Conservation (phyloP, 2,113 vertebrate genomes). For the Desmodus rotundus region DNA sequence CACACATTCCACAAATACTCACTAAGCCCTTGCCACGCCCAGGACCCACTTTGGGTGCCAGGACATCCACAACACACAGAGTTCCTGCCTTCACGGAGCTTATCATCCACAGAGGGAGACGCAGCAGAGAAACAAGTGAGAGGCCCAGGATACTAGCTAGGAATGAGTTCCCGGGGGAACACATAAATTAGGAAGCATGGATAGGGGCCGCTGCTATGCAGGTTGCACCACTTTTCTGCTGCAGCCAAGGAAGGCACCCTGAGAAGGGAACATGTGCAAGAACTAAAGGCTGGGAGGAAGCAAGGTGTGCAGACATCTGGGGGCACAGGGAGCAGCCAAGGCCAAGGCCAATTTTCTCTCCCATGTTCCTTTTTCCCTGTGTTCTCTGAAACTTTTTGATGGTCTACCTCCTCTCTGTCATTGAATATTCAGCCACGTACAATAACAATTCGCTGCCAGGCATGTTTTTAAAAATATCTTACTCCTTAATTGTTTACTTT, state of each 20-base stretch:
- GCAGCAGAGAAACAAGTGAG: neutral
- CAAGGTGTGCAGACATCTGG: rapidly evolving
- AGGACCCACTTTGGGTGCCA: neutral
- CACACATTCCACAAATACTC: neutral
- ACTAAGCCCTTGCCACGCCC: neutral
- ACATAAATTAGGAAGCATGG: neutral
- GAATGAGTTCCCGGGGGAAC: neutral
- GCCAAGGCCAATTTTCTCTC: neutral
- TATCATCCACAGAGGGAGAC: neutral
- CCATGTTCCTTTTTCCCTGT: neutral
- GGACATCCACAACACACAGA: neutral
- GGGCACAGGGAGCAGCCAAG: neutral
- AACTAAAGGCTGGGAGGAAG: neutral
- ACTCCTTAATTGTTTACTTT: neutral
- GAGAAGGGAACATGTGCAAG: neutral
- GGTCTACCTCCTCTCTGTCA: neutral
- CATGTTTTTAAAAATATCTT: neutral
- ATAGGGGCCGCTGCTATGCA: neutral
- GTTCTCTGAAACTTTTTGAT: neutral
- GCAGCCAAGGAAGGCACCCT: neutral
- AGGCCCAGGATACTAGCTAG: neutral
- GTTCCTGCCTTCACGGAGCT: neutral
- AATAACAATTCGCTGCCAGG: neutral
- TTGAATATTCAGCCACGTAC: neutral
- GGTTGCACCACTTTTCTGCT: neutral